Percentiles rank a stretch among this genome's conserved stretches.
Evolutionary conservation across 2,888 invertebrate genomes (phyloP).

Genomic region (Polydrusus tereticollis): DNA sequence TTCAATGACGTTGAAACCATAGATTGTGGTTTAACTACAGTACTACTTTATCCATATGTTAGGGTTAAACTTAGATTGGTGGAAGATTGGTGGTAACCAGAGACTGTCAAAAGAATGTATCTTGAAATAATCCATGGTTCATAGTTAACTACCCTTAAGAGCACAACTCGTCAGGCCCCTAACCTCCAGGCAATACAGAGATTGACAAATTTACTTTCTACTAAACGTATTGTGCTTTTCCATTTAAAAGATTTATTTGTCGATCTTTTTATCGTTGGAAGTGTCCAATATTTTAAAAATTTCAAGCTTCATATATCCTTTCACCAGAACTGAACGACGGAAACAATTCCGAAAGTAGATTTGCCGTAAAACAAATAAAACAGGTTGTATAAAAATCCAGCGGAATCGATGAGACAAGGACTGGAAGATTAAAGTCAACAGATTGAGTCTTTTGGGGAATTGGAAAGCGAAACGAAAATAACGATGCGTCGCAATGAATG

Average conservation of each 20-base stretch:
- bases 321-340: constrained; percentile 21
- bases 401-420: constrained; percentile 59
- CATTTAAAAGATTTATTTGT: background rate
- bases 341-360: constrained; percentile 45
- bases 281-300: constrained; percentile 7
- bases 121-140: too few relatives aligned
- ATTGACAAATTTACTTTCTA: too few relatives aligned
- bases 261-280: background rate
- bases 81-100: too few relatives aligned
- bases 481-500: constrained; percentile 60
- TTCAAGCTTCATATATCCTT: constrained; percentile 23
- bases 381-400: constrained; percentile 58
- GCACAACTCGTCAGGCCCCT: too few relatives aligned
- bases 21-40: too few relatives aligned
- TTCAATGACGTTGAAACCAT: too few relatives aligned
- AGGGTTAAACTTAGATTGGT: too few relatives aligned
- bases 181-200: too few relatives aligned
- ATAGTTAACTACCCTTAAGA: too few relatives aligned
- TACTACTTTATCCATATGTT: too few relatives aligned
- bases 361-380: constrained; percentile 56
- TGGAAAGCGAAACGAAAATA: constrained; percentile 61
- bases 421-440: constrained; percentile 62
- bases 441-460: constrained; percentile 61
- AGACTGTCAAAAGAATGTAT: too few relatives aligned
- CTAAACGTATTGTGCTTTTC: background rate